Percentiles rank a stretch among this genome's conserved stretches.
Evolutionary conservation across 1,140 invertebrate genomes (phyloP).

Genomic region (Lucilia cuprina): DNA sequence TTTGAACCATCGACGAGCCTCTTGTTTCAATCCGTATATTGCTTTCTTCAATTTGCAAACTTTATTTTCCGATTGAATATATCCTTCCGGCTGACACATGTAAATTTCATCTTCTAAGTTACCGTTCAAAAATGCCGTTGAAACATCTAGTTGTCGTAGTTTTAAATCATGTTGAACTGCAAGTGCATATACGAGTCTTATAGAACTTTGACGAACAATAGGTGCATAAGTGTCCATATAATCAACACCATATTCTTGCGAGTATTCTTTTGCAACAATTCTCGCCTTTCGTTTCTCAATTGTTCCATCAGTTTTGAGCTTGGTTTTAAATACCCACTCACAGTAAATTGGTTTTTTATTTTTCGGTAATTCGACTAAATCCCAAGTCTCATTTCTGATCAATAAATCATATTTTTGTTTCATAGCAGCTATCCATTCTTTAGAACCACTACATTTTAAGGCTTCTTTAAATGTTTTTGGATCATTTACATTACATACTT

Average conservation of each 20-base stretch:
- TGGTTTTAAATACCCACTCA: slow-evolving; percentile 47
- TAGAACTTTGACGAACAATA: slow-evolving; percentile 42
- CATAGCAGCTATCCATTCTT: slow-evolving; percentile 13
- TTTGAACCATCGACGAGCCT: slow-evolving; percentile 48
- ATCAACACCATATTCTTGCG: slow-evolving; percentile 51
- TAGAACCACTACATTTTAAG: background rate
- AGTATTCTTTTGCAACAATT: slow-evolving; percentile 59
- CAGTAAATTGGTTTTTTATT: slow-evolving; percentile 40
- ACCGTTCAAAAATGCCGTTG: slow-evolving; percentile 53
- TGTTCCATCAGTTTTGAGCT: slow-evolving; percentile 37
- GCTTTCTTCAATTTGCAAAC: slow-evolving; percentile 54
- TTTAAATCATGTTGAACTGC: slow-evolving; percentile 41
- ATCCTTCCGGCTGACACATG: slow-evolving; percentile 53
- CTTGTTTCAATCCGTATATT: slow-evolving; percentile 62
- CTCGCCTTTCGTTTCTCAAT: slow-evolving; percentile 39
- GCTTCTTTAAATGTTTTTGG: slow-evolving; percentile 16
- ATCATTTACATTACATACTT: background rate
- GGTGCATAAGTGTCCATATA: slow-evolving; percentile 59
- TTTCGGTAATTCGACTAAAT: slow-evolving; percentile 40
- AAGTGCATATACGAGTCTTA: slow-evolving; percentile 35
- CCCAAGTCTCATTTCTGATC: slow-evolving; percentile 41
- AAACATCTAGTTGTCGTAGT: slow-evolving; percentile 56
- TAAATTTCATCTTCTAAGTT: slow-evolving; percentile 60
- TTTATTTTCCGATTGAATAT: slow-evolving; percentile 34
- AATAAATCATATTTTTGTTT: slow-evolving; percentile 40